Base-by-base conservation (phyloP, 2,888 invertebrate genomes). In the Pseudococcus viburni region DNA sequence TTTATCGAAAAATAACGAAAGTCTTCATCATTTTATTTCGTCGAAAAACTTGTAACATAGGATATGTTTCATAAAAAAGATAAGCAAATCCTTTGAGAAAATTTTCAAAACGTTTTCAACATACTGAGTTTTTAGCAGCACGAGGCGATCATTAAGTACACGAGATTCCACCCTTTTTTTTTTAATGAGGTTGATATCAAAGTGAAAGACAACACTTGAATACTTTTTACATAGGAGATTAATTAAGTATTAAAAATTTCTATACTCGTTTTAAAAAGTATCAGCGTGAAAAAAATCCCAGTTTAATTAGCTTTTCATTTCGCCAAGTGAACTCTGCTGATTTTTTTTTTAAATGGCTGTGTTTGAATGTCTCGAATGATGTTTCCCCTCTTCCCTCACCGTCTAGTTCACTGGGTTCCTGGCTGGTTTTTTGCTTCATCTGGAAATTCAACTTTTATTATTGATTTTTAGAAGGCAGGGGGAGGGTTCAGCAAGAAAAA, bases 151-250 rank as follows among this genome's bases (percentile, higher is more conserved):
- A 59, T 59, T 59, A 59, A 19, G 59, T 19, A 33, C 26, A 33
- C 3, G 7, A 59, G 59, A 19, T 59, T 59, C 8, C 80, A 42
- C 42, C 42, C 26, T 42, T n/a, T 33, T 73, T 80, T 80, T 42
- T 80, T 26, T 39, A 42, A 80, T 42, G 42, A 80, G n/a, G 80
- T 46, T 80, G 42, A 80, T 80, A 42, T 80, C 80, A 80, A 80
- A 80, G 80, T 80, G 80, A 80, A 80, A 80, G 80, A 42, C 80
- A 42, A 80, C 17, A 17, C 80, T 80, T 42, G 42, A 80, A 80
- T 46, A 7, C 19, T 59, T 59, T 59, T 59, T 59, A 19, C 19
- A 9, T 59, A 12, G 12, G 1, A 19, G 19, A 19, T 9, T 59
- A 19, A 19, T 59, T 59, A 59, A 19, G 6, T 59, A 59, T 19